These are phyloP conservation scores for Lontra canadensis DNA, from an alignment of 2,113 vertebrate genomes.

Conservation along the genomic window DNA sequence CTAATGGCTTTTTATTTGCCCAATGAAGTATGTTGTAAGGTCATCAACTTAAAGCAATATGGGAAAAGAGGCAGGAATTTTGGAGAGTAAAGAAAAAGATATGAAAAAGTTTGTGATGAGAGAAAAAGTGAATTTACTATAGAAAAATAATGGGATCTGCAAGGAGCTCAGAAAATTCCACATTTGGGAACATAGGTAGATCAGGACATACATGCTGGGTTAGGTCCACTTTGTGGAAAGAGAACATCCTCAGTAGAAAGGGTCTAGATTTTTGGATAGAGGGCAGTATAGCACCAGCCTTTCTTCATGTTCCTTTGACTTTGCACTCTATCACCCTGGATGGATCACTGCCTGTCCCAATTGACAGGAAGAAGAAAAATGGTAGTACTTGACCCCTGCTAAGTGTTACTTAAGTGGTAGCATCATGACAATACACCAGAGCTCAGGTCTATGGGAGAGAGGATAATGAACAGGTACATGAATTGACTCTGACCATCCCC, in stretches of 20 bases:
- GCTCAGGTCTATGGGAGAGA: not conserved
- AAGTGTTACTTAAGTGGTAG: not conserved
- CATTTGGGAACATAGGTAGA: not conserved
- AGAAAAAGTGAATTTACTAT: not conserved
- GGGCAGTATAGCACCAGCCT: rapidly evolving
- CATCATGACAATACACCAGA: not conserved
- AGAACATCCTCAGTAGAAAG: not conserved
- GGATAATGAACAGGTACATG: not conserved
- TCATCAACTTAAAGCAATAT: not conserved
- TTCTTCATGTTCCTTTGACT: not conserved
- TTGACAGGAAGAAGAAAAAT: not conserved
- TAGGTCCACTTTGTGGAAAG: not conserved
- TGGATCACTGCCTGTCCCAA: not conserved
- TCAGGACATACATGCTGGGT: not conserved
- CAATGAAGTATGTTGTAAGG: not conserved
- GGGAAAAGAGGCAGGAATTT: not conserved
- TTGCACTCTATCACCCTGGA: not conserved
- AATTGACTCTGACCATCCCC: not conserved
- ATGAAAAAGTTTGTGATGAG: not conserved
- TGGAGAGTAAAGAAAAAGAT: not conserved
- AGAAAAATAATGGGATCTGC: not conserved
- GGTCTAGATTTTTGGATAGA: not conserved
- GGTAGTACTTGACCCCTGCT: not conserved
- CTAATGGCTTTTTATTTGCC: not conserved
- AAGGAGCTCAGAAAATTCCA: not conserved